Base-by-base conservation (phyloP, 2,113 vertebrate genomes). In the Pithys albifrons region DNA sequence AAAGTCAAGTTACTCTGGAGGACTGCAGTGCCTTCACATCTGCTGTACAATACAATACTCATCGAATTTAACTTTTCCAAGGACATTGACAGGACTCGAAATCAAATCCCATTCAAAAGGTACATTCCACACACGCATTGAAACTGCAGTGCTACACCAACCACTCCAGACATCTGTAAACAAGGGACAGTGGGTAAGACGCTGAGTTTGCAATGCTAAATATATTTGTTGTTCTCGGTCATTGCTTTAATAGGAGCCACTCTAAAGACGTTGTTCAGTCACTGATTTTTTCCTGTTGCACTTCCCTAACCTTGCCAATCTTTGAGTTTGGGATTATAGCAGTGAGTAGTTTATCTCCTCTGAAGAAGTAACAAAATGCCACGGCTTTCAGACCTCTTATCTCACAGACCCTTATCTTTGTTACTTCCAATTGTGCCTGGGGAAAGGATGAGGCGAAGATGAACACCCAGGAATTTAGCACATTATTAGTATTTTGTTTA, bases 391-490 rank as follows among this genome's bases (percentile, higher is more conserved):
- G 87, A 84, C 69, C 70, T 82, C 77, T 94, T 94, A 83, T 94
- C 93, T 78, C 57, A 41, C 1, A 82, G 85, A 86, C 78, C 37
- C 84, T 95, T 93, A 84, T 91, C 75, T 93, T 74, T 95, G 46
- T 37, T 55, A 59, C 37, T 75, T 85, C 85, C 87, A 83, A 3
- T 64, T 75, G 83, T 73, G 94, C 86, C 87, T 25, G 33, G 15
- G 76, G 91, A 91, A 93, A 91, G 89, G 91, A 89, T 62, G 65
- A 89, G 77, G 65, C 96, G 41, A 69, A 70, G 80, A 72, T 8
- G 79, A 96, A 92, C 91, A 94, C 58, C 37, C 78, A 95, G 69
- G 75, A 95, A 91, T 95, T 93, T 81, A 94, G 88, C 61, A 85
- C 73, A 7, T 93, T 91, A 81, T 95, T 91, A 90, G 82, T 82